Percentiles rank a stretch among this genome's conserved stretches.
phyloP scores from a whole-genome alignment of 2,888 invertebrate species.

The Psylliodes chrysocephalus region DNA sequence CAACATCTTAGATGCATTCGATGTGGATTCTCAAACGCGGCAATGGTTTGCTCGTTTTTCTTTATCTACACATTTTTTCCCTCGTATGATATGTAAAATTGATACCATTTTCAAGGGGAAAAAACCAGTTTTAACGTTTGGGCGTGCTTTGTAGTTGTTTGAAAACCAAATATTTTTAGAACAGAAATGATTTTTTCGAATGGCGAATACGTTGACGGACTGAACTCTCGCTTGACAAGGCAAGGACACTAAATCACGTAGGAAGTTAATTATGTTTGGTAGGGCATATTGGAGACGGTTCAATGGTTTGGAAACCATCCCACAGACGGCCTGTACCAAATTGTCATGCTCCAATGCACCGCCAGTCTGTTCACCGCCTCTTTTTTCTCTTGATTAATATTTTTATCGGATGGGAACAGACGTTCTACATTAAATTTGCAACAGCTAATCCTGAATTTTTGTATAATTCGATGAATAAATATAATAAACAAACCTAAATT shows the following conservation, averaged over 20 bases:
- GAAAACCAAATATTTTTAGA: constrained; percentile 16
- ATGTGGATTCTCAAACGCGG: too few relatives aligned
- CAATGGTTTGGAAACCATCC: constrained; percentile 46
- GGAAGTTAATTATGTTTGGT: constrained; percentile 43
- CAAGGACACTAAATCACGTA: constrained; percentile 31
- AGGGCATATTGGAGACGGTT: constrained; percentile 44
- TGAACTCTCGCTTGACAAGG: constrained; percentile 15
- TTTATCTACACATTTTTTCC: too few relatives aligned
- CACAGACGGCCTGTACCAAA: constrained; percentile 51
- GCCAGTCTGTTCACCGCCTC: constrained; percentile 33
- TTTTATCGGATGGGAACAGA: constrained; percentile 24
- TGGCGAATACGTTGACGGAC: neutral
- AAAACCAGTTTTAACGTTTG: too few relatives aligned
- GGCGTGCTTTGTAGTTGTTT: too few relatives aligned
- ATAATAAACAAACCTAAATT: too few relatives aligned
- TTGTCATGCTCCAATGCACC: constrained; percentile 48
- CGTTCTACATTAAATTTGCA: neutral
- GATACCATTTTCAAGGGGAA: too few relatives aligned
- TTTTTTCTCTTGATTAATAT: constrained; percentile 19
- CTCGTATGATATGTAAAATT: too few relatives aligned
- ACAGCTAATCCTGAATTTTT: too few relatives aligned
- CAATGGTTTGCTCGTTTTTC: too few relatives aligned
- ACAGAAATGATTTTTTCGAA: neutral
- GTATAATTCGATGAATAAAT: too few relatives aligned
- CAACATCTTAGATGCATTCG: too few relatives aligned